phyloP scores from a whole-genome alignment of 2,113 vertebrate species.

The Lota lota region DNA sequence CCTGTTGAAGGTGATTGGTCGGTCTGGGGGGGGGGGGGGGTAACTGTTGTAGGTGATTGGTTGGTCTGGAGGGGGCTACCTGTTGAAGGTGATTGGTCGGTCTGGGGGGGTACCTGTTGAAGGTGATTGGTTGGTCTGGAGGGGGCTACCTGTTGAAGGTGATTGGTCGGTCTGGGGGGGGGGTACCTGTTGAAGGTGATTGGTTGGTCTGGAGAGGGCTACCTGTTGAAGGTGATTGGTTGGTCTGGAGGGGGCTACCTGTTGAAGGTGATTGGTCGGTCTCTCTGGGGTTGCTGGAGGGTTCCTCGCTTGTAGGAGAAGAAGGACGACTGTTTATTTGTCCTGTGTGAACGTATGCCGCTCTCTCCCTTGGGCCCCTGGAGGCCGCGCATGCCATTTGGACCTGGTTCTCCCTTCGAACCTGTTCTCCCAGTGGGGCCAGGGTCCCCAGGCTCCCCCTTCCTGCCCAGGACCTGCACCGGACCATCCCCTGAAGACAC shows the following conservation, averaged over 20 bases:
- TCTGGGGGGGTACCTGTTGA: too few species aligned
- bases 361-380: conserved; percentile 6
- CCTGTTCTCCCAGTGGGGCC: conserved; percentile 52
- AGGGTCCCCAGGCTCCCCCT: not conserved
- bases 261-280: conserved; percentile 1
- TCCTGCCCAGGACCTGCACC: conserved; percentile 9
- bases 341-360: conserved; percentile 23
- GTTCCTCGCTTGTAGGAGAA: conserved; percentile 36
- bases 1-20: too few species aligned
- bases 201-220: too few species aligned
- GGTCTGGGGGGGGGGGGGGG: too few species aligned
- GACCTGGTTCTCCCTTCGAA: conserved; percentile 43
- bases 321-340: conserved; percentile 3
- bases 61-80: too few species aligned
- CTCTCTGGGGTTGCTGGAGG: fast-evolving
- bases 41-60: too few species aligned
- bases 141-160: too few species aligned
- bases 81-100: too few species aligned
- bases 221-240: too few species aligned
- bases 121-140: too few species aligned
- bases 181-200: too few species aligned
- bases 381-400: not conserved
- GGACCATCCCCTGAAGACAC: conserved; percentile 38
- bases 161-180: too few species aligned
- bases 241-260: not conserved